Conservation (phyloP, 2,113 vertebrate genomes). For the Elachura formosa region DNA sequence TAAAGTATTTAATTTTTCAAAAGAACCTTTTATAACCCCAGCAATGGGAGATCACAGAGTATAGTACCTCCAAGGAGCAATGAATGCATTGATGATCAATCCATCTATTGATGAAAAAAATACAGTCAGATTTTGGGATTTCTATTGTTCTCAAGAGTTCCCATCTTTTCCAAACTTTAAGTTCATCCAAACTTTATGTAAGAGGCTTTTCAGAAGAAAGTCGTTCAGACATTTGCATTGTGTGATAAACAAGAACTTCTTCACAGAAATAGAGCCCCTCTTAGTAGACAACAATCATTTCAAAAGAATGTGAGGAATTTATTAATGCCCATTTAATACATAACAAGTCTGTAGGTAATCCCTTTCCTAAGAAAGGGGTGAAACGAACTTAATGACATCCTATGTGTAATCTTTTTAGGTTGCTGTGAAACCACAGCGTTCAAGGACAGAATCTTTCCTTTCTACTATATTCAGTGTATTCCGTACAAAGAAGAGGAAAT, state of each 20-base stretch:
- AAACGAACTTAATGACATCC: not conserved
- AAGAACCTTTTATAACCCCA: not conserved
- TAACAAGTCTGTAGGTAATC: not conserved
- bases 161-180: not conserved
- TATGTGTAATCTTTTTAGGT: not conserved
- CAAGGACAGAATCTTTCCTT: not conserved
- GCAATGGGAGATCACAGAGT: not conserved
- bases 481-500: not conserved
- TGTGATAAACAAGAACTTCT: not conserved
- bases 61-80: not conserved
- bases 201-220: not conserved
- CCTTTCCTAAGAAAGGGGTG: not conserved
- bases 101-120: not conserved
- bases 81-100: not conserved
- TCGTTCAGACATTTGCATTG: not conserved
- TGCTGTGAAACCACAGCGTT: not conserved
- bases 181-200: not conserved
- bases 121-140: not conserved
- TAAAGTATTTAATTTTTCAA: not conserved
- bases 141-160: not conserved
- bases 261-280: not conserved
- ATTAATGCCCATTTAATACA: not conserved
- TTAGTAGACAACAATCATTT: not conserved
- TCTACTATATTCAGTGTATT: not conserved
- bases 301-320: not conserved